These are phyloP conservation scores for Eubasilissa splendida DNA, from an alignment of 2,888 invertebrate genomes.

Conservation along the genomic window DNA sequence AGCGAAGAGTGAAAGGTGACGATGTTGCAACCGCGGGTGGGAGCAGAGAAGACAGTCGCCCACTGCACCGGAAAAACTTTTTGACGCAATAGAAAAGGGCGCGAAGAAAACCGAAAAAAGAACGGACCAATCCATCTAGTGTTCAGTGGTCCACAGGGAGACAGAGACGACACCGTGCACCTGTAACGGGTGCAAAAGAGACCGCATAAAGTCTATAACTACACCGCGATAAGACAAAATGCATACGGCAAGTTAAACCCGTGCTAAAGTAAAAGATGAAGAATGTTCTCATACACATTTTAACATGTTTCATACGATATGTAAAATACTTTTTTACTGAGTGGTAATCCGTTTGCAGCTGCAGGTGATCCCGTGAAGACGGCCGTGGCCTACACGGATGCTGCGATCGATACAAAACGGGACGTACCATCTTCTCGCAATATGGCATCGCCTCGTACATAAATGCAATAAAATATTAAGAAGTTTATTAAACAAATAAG, in stretches of 20 bases:
- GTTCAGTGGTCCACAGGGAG: constrained; percentile 2
- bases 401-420: constrained; percentile 51
- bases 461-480: too few relatives aligned
- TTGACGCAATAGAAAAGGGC: constrained; percentile 9
- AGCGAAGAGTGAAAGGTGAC: too few relatives aligned
- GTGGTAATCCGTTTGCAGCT: constrained; percentile 2
- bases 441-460: constrained; percentile 11
- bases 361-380: constrained; percentile 25
- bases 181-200: constrained; percentile 12
- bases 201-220: constrained; percentile 10
- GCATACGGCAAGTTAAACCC: constrained; percentile 6
- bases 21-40: too few relatives aligned
- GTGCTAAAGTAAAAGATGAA: background rate
- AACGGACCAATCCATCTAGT: constrained; percentile 15
- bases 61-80: background rate
- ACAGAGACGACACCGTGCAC: background rate
- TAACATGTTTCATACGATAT: background rate
- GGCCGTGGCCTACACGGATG: constrained; percentile 40
- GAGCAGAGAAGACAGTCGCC: background rate
- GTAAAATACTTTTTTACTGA: background rate
- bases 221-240: constrained; percentile 4
- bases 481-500: too few relatives aligned
- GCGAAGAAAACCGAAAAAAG: constrained; percentile 1
- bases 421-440: constrained; percentile 42
- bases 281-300: background rate